A percentile compares a stretch with the other conserved stretches of the same genome.
These are phyloP conservation scores for Dryadula phaetusa DNA, from an alignment of 2,888 invertebrate species.

Conservation along the genomic window DNA sequence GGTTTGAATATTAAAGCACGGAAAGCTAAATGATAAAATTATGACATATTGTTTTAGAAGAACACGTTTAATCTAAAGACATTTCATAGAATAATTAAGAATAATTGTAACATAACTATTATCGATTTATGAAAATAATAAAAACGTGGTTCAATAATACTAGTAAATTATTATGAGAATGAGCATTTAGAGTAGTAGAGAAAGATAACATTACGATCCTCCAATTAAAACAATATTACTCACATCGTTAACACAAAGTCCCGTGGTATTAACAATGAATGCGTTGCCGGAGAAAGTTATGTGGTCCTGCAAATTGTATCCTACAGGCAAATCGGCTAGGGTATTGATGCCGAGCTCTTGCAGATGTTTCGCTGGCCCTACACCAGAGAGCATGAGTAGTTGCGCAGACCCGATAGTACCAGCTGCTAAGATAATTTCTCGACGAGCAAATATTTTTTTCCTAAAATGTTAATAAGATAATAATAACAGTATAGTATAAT, in stretches of 20 bases:
- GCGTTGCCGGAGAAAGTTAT: slow-evolving; percentile 89
- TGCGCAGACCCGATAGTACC: slow-evolving; percentile 94
- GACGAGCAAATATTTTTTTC: slow-evolving; percentile 81
- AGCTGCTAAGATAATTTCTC: slow-evolving; percentile 91
- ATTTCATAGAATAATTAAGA: too few relatives aligned
- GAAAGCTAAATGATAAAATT: too few relatives aligned
- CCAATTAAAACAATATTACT: slow-evolving; percentile 47
- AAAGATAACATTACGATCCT: background rate
- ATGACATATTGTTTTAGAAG: too few relatives aligned
- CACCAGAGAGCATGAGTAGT: slow-evolving; percentile 92
- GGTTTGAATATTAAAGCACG: too few relatives aligned
- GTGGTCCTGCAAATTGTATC: slow-evolving; percentile 93
- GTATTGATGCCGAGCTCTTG: slow-evolving; percentile 84
- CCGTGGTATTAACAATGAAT: slow-evolving; percentile 88
- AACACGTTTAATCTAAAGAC: too few relatives aligned
- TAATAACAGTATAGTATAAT: too few relatives aligned
- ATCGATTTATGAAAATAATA: too few relatives aligned
- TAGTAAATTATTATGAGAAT: too few relatives aligned
- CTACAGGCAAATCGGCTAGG: slow-evolving; percentile 89
- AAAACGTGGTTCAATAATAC: too few relatives aligned
- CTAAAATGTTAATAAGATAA: slow-evolving; percentile 52
- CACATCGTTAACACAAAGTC: slow-evolving; percentile 86
- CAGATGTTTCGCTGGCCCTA: slow-evolving; percentile 88
- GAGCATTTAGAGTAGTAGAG: too few relatives aligned
- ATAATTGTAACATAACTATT: too few relatives aligned